Conservation (phyloP, 2,113 vertebrate genomes). For the Tachuris rubrigastra region DNA sequence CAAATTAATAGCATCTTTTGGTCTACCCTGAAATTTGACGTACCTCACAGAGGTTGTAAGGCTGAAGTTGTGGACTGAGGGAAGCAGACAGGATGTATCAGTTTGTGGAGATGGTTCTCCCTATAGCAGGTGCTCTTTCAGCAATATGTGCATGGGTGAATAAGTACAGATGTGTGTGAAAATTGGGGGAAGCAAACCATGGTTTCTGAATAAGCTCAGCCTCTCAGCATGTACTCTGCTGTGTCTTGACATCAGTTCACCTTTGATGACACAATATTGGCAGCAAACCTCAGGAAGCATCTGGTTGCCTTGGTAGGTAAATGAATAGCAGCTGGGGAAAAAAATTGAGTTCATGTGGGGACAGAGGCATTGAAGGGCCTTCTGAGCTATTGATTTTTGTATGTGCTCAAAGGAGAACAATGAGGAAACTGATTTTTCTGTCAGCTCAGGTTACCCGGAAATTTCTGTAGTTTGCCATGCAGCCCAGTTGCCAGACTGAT, state of each 20-base stretch:
- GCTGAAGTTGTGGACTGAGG: not conserved
- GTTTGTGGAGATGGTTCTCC: not conserved
- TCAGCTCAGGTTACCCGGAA: not conserved
- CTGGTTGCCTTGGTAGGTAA: constrained; percentile 37
- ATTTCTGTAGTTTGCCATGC: not conserved
- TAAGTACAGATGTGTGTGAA: not conserved
- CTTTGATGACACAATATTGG: not conserved
- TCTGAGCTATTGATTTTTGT: constrained; percentile 36
- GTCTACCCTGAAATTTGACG: not conserved
- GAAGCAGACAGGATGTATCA: not conserved
- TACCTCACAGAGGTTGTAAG: not conserved
- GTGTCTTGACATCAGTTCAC: not conserved
- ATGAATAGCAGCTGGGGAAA: constrained; percentile 33
- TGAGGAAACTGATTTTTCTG: constrained; percentile 2
- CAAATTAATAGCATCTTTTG: not conserved
- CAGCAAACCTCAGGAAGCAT: not conserved
- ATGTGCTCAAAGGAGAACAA: not conserved
- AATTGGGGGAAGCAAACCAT: not conserved
- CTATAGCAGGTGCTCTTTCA: not conserved
- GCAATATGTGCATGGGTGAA: not conserved
- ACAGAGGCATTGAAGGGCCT: constrained; percentile 17
- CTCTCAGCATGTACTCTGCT: not conserved
- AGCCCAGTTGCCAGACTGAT: not conserved
- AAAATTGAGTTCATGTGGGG: not conserved
- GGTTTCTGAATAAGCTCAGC: not conserved